These are phyloP conservation scores for Thryonomys swinderianus DNA, from an alignment of 2,113 vertebrate genomes.

Conservation along the genomic window DNA sequence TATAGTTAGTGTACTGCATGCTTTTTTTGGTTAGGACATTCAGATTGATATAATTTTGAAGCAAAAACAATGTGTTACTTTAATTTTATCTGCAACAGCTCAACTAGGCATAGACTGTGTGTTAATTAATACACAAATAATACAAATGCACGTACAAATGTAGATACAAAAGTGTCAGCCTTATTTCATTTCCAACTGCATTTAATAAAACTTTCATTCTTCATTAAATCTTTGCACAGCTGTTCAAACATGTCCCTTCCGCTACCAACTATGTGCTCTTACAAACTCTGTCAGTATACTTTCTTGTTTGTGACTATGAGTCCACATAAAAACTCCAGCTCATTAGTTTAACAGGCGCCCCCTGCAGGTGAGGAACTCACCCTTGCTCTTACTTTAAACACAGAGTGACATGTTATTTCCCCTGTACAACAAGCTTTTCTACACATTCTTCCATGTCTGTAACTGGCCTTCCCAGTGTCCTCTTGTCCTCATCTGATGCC, in stretches of 20 bases:
- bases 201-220: neutral
- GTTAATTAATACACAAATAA: neutral
- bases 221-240: neutral
- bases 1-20: neutral
- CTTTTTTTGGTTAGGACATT: neutral
- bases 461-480: neutral
- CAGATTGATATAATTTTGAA: neutral
- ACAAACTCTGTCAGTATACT: neutral
- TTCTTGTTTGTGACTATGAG: neutral
- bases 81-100: neutral
- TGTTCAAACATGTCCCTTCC: fast-evolving
- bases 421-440: neutral
- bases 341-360: neutral
- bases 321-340: neutral
- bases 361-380: neutral
- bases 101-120: neutral
- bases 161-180: neutral
- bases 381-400: neutral
- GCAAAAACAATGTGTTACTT: neutral
- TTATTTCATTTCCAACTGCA: neutral
- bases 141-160: neutral
- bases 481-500: neutral
- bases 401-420: neutral
- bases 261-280: neutral
- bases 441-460: too few relatives aligned